Conservation (phyloP, 2,888 invertebrate species). For the Biston stratarius region DNA sequence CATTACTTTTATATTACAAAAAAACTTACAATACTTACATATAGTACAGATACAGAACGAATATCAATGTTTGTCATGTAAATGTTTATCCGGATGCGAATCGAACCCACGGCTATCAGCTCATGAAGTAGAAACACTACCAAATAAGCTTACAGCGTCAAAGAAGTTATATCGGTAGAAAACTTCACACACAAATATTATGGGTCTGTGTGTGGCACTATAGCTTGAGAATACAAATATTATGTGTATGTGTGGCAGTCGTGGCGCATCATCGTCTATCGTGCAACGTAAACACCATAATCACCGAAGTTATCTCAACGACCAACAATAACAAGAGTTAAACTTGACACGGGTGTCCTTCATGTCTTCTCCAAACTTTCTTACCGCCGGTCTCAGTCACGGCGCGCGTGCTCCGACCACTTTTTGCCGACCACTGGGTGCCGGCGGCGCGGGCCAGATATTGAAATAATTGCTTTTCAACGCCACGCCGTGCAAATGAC, state of each 20-base stretch:
- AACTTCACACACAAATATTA: neutral
- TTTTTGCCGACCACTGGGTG: constrained; percentile 76
- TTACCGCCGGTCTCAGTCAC: constrained; percentile 65
- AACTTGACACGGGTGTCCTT: constrained; percentile 61
- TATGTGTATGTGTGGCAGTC: neutral
- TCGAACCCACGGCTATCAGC: too few species aligned
- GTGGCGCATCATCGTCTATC: constrained; percentile 10
- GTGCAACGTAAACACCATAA: constrained; percentile 19
- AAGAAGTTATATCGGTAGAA: neutral
- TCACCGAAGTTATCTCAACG: constrained; percentile 25
- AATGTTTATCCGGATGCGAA: too few species aligned
- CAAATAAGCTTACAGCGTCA: too few species aligned
- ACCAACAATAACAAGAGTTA: constrained; percentile 29
- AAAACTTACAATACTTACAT: too few species aligned
- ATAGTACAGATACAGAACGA: too few species aligned
- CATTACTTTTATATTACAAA: too few species aligned
- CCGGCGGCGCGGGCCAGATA: constrained; percentile 75
- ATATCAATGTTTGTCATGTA: too few species aligned
- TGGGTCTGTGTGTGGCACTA: neutral
- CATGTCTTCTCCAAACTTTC: constrained; percentile 74
- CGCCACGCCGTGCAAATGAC: constrained; percentile 85
- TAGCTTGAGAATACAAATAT: too few species aligned
- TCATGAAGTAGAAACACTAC: too few species aligned
- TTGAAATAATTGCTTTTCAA: constrained; percentile 86
- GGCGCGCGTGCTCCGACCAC: constrained; percentile 78